Evolutionary conservation across 2,797 vertebrate genomes (phyloP), one percentile per base, ranked within the genome.

Genomic region (Rhynchonycteris naso): DNA sequence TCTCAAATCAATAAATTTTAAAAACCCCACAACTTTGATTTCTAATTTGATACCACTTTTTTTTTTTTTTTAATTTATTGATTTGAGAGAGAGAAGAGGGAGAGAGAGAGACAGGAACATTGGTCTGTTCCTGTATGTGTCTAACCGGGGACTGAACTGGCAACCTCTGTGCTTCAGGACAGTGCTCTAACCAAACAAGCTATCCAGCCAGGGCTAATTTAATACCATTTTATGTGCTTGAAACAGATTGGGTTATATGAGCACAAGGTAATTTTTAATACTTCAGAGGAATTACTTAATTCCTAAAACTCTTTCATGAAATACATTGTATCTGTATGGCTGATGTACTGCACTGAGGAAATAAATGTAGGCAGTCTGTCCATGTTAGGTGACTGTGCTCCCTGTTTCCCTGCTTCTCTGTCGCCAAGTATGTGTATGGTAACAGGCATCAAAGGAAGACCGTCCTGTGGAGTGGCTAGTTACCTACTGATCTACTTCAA

Each of bases 221-320:
- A 18, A 43, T 69, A 54, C 28, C 30, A n/a, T 92, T 83, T 66
- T 50, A 30, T 65, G 59, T 69, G 58, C 81, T 58, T 74, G 75
- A 35, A 68, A 54, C 22, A 90, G 96, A 95, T 94, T 93, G 95
- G 50, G n/a, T 81, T 80, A 2, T 92, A 5, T 79, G 24, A 88
- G 56, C 43, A 56, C 28, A 90, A 81, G 59, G 19, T 90, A n/a
- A 63, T 79, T 58, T 91, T 56, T 61, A 16, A 26, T 72, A 30
- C 75, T 84, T 85, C 0, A 74, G 61, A 88, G 54, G 28, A 92
- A 43, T 83, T 81, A 30, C 90, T 85, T 79, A 80, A 58, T 85
- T 92, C 18, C 26, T 66, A 52, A 89, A 86, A 35, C 50, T 86
- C 0, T 78, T 52, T 95, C 61, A 24, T 63, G 61, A 90, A 89